Evolutionary conservation across 1,140 invertebrate species (phyloP), one percentile per base, ranked within the genome.

Genomic region (Teleogryllus occipitalis): DNA sequence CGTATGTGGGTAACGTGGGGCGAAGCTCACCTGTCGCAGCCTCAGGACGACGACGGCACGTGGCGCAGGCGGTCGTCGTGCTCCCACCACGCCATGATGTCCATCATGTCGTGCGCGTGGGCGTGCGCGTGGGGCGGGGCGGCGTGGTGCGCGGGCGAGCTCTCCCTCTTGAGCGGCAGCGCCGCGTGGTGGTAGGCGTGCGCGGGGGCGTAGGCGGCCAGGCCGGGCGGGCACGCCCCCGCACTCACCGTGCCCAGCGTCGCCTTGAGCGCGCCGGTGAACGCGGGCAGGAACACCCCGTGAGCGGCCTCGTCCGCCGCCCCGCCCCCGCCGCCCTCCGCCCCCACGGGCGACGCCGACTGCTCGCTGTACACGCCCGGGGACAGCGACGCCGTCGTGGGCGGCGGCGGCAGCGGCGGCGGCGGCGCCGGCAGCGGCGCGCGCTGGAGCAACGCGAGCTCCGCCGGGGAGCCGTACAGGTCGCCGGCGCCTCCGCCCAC

Each of bases 341-440:
- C 7, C n/a, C 39, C 48, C 48, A 21, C 48, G n/a, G 78, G 54
- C 8, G 48, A 54, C 8, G 72, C 46, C 4, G 78, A 78, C 6
- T 78, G 78, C 47, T 78, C 78, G 22, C 78, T 78, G 54, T 78
- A 78, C 10, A 47, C 76, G 47, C 48, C 48, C 48, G 78, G 54
- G 10, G 54, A 46, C 49, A 54, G 72, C 5, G 54, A 7, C 21
- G 54, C 12, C 8, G 47, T 49, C 8, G 49, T 54, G 8, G 49
- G 49, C 15, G 49, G 49, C 49, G 49, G 49, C 8, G 49, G 49
- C n/a, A n/a, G n/a, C n/a, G n/a, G n/a, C 15, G 49, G 49, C n/a
- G n/a, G n/a, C n/a, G n/a, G n/a, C n/a, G n/a, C n/a, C n/a, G n/a
- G n/a, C 15, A 54, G 49, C 8, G 49, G 49, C 49, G 49, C 49